A percentile compares a stretch with the other conserved stretches of the same genome.
phyloP scores from a whole-genome alignment of 2,797 vertebrate genomes.

The Stomatorhinus walkeri region DNA sequence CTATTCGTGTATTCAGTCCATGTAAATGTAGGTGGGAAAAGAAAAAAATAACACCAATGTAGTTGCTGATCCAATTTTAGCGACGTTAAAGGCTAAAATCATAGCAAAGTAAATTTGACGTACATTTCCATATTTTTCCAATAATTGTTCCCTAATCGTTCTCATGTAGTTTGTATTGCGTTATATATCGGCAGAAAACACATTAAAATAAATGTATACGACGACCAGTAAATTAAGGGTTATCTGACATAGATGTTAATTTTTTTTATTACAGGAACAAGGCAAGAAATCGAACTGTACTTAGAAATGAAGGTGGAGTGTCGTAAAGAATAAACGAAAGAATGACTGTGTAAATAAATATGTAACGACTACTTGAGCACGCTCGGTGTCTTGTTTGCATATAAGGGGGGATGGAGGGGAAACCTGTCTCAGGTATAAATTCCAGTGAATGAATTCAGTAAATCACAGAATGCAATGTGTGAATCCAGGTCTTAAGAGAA shows the following conservation, averaged over 20 bases:
- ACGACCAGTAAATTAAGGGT: not conserved
- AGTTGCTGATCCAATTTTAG: not conserved
- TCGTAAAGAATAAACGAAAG: slow-evolving; percentile 11
- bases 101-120: not conserved
- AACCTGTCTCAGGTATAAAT: slow-evolving; percentile 40
- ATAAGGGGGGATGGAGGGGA: slow-evolving; percentile 1
- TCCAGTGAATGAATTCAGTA: not conserved
- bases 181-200: not conserved
- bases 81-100: not conserved
- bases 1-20: not conserved
- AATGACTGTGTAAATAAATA: slow-evolving; percentile 20
- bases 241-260: not conserved
- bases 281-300: not conserved
- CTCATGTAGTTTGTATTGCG: not conserved
- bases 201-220: not conserved
- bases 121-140: not conserved
- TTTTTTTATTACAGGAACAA: not conserved
- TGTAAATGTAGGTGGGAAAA: not conserved
- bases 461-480: not conserved
- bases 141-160: not conserved
- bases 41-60: not conserved
- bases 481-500: not conserved
- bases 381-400: not conserved
- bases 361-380: slow-evolving; percentile 6
- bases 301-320: slow-evolving; percentile 12